Base-by-base conservation (phyloP, 2,888 invertebrate genomes). In the Anarsia innoxiella region DNA sequence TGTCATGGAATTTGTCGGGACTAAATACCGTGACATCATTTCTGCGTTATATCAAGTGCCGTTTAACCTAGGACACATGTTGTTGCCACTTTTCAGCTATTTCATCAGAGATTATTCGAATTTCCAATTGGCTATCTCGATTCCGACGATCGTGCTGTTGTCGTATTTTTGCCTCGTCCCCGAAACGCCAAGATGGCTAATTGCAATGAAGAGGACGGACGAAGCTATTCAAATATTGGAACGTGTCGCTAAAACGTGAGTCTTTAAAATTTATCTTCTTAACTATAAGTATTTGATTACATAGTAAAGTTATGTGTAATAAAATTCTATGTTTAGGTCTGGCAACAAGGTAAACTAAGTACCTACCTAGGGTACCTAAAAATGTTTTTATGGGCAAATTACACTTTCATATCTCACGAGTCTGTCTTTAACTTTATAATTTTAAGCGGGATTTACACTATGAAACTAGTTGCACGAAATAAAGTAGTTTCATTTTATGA, bases 151-250 rank as follows among this genome's bases (percentile, higher is more conserved):
- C 19, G 51, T 91, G 15, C 72, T 92, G 39, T 70, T 91, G 10
- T 71, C 86, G 0, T 92, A 91, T 52, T 88, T 90, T 55, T 88
- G 89, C 80, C 59, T 92, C 16, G 65, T 93, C 10, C 92, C 93
- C 0, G 94, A 94, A 71, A 92, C 93, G 1, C 93, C 94, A 0
- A 86, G 94, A 44, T 94, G 93, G 93, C 79, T 94, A 13, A 80
- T 93, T 41, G 90, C 91, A 9, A 87, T 89, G 2, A 92, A 91
- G 1, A 86, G 86, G 44, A 84, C 89, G 28, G 89, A 90, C n/a
- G 77, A 88, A 37, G 91, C 93, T 0, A 79, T 91, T 2, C 58
- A 63, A 36, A 75, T 92, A 8, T 67, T 94, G 41, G 88, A 89
- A 59, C 87, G 86, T 42, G 90, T 90, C 1, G 93, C 92, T 2